These are phyloP conservation scores for Phanerotoma sp. DNA, from an alignment of 2,888 invertebrate genomes.

Conservation along the genomic window DNA sequence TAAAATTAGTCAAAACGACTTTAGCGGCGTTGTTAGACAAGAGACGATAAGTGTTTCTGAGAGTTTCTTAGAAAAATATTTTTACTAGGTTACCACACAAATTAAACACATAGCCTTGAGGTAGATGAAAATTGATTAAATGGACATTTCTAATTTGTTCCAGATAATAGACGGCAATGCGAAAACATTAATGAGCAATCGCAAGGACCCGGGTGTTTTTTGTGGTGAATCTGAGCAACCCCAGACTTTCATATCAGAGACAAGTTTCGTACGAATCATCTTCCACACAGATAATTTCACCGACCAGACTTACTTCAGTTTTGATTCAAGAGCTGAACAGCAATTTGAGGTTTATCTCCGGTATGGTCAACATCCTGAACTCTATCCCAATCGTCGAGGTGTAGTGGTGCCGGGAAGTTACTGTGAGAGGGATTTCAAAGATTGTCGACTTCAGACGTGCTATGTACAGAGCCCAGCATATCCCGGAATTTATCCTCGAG, in stretches of 20 bases:
- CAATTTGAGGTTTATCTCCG: slow-evolving; percentile 87
- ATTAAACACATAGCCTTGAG: too few species aligned
- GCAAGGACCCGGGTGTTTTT: slow-evolving; percentile 86
- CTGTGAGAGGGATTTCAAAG: slow-evolving; percentile 84
- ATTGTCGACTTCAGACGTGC: slow-evolving; percentile 87
- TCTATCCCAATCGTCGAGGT: slow-evolving; percentile 87
- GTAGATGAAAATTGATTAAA: too few species aligned
- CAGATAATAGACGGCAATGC: slow-evolving; percentile 91
- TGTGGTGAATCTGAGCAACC: slow-evolving; percentile 94
- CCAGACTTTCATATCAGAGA: slow-evolving; percentile 93
- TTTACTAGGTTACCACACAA: too few species aligned
- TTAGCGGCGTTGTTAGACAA: too few species aligned
- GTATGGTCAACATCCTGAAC: slow-evolving; percentile 91
- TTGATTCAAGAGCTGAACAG: slow-evolving; percentile 85
- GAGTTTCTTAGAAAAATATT: too few species aligned
- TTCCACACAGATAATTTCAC: slow-evolving; percentile 93
- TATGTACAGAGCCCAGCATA: slow-evolving; percentile 93
- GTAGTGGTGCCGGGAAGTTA: slow-evolving; percentile 88
- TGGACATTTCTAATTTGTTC: slow-evolving; percentile 47
- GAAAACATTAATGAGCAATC: slow-evolving; percentile 84
- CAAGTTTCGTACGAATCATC: slow-evolving; percentile 86
- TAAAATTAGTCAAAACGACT: too few species aligned
- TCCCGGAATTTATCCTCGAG: slow-evolving; percentile 88
- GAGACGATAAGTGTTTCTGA: too few species aligned
- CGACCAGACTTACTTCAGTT: slow-evolving; percentile 86